These are phyloP conservation scores for Okapia johnstoni DNA, from an alignment of 2,113 vertebrate species.

Conservation along the genomic window DNA sequence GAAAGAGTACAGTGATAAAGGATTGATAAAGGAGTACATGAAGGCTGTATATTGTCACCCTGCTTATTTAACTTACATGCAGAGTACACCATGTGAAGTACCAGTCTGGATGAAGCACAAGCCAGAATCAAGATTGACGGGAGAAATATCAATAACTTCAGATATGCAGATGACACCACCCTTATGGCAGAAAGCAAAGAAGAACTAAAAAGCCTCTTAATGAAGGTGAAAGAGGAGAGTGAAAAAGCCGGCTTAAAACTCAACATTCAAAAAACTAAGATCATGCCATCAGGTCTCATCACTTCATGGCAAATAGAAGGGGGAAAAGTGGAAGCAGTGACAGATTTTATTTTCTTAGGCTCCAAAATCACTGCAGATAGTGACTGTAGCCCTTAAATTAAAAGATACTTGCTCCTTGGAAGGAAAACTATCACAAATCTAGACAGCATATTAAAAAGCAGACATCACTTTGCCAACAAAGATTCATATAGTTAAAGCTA, in stretches of 20 bases:
- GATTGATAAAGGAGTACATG: neutral
- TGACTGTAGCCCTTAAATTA: neutral
- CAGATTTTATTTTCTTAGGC: neutral
- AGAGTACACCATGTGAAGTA: neutral
- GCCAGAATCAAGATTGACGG: neutral
- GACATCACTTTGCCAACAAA: neutral
- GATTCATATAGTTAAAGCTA: neutral
- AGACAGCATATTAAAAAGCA: neutral
- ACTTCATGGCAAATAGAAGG: neutral
- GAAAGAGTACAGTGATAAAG: neutral
- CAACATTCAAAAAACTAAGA: neutral
- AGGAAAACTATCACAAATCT: neutral
- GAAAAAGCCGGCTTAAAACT: neutral
- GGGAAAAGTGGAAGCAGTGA: neutral
- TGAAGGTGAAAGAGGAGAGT: neutral
- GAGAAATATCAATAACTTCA: neutral
- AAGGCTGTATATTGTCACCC: neutral
- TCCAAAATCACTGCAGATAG: neutral
- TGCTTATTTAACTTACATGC: neutral
- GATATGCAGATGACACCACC: neutral
- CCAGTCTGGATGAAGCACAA: neutral
- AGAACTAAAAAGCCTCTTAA: neutral
- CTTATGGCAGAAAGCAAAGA: neutral
- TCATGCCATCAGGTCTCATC: neutral
- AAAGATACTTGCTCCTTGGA: neutral